Evolutionary conservation across 2,113 vertebrate species (phyloP).

Genomic region (Vidua chalybeata): DNA sequence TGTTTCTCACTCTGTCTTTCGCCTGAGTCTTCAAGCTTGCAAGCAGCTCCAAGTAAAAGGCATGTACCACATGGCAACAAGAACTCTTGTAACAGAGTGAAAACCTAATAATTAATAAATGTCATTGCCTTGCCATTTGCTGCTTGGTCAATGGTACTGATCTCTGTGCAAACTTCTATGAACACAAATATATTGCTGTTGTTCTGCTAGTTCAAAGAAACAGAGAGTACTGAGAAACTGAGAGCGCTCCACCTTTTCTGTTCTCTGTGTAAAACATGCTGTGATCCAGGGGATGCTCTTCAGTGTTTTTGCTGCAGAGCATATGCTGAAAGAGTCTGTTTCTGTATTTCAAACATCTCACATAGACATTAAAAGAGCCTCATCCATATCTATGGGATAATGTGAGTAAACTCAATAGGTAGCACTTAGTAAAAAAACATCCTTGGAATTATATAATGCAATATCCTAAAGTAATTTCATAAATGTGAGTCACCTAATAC

Average conservation of each 20-base stretch:
- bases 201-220: neutral
- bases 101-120: neutral
- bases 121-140: neutral
- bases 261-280: neutral
- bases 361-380: neutral
- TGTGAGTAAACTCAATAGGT: slow-evolving; percentile 22
- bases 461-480: slow-evolving; percentile 1
- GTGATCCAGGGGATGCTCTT: neutral
- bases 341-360: neutral
- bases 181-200: neutral
- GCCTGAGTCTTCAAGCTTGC: neutral
- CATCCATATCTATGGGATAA: neutral
- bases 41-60: neutral
- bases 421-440: slow-evolving; percentile 25
- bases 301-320: neutral
- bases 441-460: neutral
- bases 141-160: neutral
- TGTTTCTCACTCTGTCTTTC: neutral
- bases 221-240: neutral
- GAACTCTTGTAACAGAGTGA: neutral
- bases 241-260: neutral
- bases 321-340: neutral
- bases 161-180: neutral
- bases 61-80: neutral
- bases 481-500: neutral